Evolutionary conservation across 2,113 vertebrate genomes (phyloP).

Genomic region (Pterocles gutturalis): DNA sequence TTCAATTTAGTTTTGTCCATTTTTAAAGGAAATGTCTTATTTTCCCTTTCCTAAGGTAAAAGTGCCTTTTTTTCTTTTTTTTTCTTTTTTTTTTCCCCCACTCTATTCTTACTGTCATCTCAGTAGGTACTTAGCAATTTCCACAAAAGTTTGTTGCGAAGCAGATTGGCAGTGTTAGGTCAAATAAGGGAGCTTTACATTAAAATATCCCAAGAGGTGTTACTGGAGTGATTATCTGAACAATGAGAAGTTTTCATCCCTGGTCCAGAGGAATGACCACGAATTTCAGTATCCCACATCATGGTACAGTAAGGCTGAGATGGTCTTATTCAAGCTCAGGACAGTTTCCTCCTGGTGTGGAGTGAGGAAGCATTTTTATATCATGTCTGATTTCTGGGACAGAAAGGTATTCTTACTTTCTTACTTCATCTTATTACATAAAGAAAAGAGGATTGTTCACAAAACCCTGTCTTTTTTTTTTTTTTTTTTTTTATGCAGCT

Average conservation of each 20-base stretch:
- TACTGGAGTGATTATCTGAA: not conserved
- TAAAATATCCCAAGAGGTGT: not conserved
- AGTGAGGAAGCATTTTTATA: not conserved
- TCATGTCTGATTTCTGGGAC: not conserved
- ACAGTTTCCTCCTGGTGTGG: not conserved
- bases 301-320: fast-evolving
- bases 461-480: fast-evolving
- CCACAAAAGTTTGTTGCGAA: not conserved
- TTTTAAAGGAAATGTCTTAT: not conserved
- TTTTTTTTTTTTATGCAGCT: not conserved
- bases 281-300: fast-evolving
- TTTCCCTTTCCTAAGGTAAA: not conserved
- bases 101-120: not conserved
- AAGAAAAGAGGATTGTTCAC: not conserved
- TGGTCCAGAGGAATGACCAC: not conserved
- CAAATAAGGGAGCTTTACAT: not conserved
- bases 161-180: not conserved
- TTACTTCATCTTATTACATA: not conserved
- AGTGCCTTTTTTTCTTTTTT: no score
- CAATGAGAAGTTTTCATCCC: not conserved
- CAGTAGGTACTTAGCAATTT: not conserved
- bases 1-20: not conserved
- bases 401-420: not conserved
- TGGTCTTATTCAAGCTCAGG: not conserved
- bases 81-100: no score